Conservation (phyloP, 92 coral and sea anemone species). For the Siderastrea radians region DNA sequence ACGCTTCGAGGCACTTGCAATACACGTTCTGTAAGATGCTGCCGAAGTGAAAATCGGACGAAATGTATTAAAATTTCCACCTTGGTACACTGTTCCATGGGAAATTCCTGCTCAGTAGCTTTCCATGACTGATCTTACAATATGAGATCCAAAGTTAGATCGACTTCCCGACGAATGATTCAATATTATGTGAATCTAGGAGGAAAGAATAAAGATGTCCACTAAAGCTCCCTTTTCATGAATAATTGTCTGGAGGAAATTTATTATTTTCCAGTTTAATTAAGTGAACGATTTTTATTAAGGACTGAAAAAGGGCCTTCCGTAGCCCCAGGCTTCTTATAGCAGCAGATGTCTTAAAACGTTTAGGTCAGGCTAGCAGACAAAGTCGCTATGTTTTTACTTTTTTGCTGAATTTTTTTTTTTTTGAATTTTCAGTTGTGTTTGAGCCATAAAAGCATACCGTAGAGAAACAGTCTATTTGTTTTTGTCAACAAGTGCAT, state of each 20-base stretch:
- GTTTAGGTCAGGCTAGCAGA: neutral
- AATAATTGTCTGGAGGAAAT: neutral
- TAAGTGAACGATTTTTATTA: neutral
- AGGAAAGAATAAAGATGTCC: neutral
- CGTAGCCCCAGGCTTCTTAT: neutral
- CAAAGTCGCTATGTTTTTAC: neutral
- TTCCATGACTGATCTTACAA: neutral
- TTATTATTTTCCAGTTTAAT: conserved; percentile 3
- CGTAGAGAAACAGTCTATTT: neutral
- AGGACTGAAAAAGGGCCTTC: neutral
- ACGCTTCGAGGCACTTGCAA: conserved; percentile 5
- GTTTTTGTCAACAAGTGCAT: neutral
- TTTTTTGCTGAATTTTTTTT: neutral
- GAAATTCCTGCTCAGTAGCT: neutral
- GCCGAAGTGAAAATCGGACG: neutral
- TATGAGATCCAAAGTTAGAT: neutral
- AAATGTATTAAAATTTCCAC: too few relatives aligned
- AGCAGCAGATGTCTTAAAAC: neutral
- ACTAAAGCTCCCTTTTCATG: neutral
- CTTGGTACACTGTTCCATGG: too few relatives aligned
- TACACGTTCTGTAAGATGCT: neutral
- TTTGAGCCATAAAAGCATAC: neutral
- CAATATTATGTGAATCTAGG: neutral
- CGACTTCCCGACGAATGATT: neutral
- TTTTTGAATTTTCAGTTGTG: neutral